Percentiles rank a stretch among this genome's conserved stretches.
Conservation (phyloP, 1,140 invertebrate genomes). For the Zaprionus ghesquierei region DNA sequence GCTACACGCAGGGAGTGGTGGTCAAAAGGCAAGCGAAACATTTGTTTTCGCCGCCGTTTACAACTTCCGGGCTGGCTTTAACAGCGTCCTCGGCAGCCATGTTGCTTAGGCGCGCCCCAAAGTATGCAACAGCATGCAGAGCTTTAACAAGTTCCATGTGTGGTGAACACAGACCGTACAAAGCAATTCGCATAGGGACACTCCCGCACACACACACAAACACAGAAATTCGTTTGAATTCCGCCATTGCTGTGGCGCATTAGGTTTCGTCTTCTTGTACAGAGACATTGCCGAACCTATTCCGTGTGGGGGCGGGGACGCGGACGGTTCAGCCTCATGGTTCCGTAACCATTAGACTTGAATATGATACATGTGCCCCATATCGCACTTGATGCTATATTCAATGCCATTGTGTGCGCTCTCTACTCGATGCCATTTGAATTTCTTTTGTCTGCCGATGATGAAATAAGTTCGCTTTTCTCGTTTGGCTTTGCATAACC, state of each 20-base stretch:
- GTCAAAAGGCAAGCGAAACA: conserved; percentile 69
- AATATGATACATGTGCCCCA: conserved; percentile 23
- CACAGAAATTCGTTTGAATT: conserved; percentile 9
- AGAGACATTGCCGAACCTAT: not conserved
- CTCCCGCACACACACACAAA: conserved; percentile 6
- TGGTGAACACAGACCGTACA: not conserved
- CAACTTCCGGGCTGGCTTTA: conserved; percentile 62
- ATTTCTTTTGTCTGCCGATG: conserved; percentile 31
- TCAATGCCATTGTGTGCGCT: conserved; percentile 13
- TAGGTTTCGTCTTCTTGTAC: conserved; percentile 9
- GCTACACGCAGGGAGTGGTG: conserved; percentile 5
- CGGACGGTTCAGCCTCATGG: conserved; percentile 7
- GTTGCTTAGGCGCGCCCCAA: conserved; percentile 29
- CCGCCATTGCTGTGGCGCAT: conserved; percentile 13
- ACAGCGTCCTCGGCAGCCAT: conserved; percentile 16
- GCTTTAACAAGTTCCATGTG: conserved; percentile 38
- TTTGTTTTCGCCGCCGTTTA: conserved; percentile 68
- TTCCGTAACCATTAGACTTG: conserved; percentile 16
- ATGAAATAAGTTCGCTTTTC: conserved; percentile 5
- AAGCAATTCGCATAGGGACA: conserved; percentile 6
- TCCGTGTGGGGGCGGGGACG: not conserved
- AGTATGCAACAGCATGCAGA: conserved; percentile 47
- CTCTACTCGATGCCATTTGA: conserved; percentile 18
- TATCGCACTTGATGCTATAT: not conserved
- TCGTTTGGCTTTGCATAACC: conserved; percentile 31